Evolutionary conservation across 2,888 invertebrate species (phyloP), one percentile per base, ranked within the genome.

Genomic region (Drosophila hawaiiensis): DNA sequence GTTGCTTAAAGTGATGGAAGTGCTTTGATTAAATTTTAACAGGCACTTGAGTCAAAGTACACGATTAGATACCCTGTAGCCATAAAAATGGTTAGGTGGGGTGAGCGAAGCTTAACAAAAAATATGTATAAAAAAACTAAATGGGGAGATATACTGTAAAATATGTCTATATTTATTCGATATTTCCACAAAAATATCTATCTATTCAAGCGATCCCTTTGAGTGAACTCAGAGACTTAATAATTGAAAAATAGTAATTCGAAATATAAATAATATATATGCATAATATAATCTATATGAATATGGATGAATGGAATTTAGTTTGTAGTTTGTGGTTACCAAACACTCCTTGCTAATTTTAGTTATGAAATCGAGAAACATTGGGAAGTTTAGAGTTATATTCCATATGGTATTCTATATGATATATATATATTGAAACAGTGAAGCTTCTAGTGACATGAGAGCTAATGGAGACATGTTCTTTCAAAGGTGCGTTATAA

Each of bases 31-130:
- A 47, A 47, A 47, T 47, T 16, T 47, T 25, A 47, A 47, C 25
- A 68, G 69, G 66, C 76, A 80, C 75, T 82, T 82, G 62, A 78
- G 35, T 6, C 14, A 4, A 53, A 65, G 50, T 62, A 56, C 69
- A 37, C 65, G 54, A 29, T 54, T 14, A 22, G 1, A 31, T 25
- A 22, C 22, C 61, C 52, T 37, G n/a, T 29, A 29, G 22, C 22
- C 43, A 25, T 19, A 2, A 4, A 22, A 9, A 16, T 1, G 5
- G 1, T 3, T 6, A 5, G 4, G 5, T 3, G 0, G n/a, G 9
- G 2, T 25, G 0, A 5, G n/a, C 29, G 10, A 6, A 2, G 19
- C 19, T 6, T n/a, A 4, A 4, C 19, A 50, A 1, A 5, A 3
- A 6, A 5, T 29, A 29, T 29, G 50, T 6, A 28, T n/a, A n/a